Evolutionary conservation across 2,888 invertebrate genomes (phyloP), one percentile per base, ranked within the genome.

Genomic region (Gastracanthus pulcherrimus): DNA sequence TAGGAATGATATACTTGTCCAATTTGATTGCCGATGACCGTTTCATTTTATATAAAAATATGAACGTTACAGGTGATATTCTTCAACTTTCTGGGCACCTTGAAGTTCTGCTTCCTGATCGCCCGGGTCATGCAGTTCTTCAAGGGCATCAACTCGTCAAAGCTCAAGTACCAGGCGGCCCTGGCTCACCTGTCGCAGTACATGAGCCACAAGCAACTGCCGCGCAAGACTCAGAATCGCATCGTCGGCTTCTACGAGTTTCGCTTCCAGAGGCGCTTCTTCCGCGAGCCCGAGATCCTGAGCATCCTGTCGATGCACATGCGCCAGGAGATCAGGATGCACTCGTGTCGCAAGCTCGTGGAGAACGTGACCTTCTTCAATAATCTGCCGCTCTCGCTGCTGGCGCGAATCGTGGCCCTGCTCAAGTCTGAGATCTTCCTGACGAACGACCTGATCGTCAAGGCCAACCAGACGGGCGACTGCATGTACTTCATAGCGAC

Each of bases 401-500:
- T 94, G 19, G 90, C 92, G 0, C 87, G 93, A 55, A 93, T 94
- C 72, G 93, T 94, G 1, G 90, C 92, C 0, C 90, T 93, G 51
- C 86, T 94, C 7, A 90, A 88, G 34, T 92, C 92, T 0, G 93
- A 94, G 87, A 92, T 93, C 29, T 94, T 92, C 84, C 86, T 94
- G 38, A 91, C 92, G 0, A 93, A 94, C 82, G 94, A 94, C 84
- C 91, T 94, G 1, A 93, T 94, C 51, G 91, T 94, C 0, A 90
- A 92, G 80, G 93, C 92, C 0, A 92, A 92, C 82, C 92, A 93
- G 6, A 86, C 90, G 1, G 94, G 93, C 0, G 91, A 93, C 79
- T 92, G 92, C 74, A 94, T 94, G 94, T 94, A 93, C 85, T 94
- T 94, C 85, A 94, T 94, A 78, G 92, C 93, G 1, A 92, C 90